Conservation (phyloP, 2,888 invertebrate genomes). For the Agrochola litura region DNA sequence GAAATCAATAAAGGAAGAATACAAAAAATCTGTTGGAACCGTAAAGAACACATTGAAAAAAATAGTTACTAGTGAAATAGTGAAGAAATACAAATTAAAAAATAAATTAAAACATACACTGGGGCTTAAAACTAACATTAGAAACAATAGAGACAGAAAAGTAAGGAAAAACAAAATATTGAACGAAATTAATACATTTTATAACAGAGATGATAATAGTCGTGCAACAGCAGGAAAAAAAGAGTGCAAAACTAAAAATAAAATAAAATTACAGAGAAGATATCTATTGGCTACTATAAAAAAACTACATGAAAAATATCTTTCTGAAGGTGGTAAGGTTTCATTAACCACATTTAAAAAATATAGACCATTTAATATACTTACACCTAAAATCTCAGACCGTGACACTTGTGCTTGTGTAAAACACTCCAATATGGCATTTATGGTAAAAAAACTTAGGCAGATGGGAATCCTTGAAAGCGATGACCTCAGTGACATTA, state of each 20-base stretch:
- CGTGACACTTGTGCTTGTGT: conserved; percentile 5
- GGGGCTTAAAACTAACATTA: conserved; percentile 3
- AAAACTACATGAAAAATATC: neutral
- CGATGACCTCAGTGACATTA: neutral
- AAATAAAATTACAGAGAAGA: conserved; percentile 7
- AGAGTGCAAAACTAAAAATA: conserved; percentile 7
- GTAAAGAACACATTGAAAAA: conserved; percentile 1
- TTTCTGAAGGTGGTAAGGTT: conserved; percentile 8
- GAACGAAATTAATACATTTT: conserved; percentile 3
- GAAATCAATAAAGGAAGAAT: conserved; percentile 1
- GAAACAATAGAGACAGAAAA: conserved; percentile 12
- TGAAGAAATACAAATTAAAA: neutral
- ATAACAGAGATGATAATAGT: conserved; percentile 5
- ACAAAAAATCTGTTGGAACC: conserved; percentile 5
- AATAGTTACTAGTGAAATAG: neutral
- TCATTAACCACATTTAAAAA: conserved; percentile 6
- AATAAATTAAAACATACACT: neutral
- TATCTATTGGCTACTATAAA: conserved; percentile 4
- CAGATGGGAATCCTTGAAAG: too few species aligned
- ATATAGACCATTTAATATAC: conserved; percentile 10
- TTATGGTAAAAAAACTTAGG: too few species aligned
- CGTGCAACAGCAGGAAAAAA: conserved; percentile 3
- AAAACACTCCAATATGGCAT: too few species aligned
- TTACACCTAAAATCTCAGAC: conserved; percentile 3
- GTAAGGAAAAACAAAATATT: conserved; percentile 4